These are phyloP conservation scores for Limosa lapponica DNA, from an alignment of 2,797 vertebrate species.

Conservation along the genomic window DNA sequence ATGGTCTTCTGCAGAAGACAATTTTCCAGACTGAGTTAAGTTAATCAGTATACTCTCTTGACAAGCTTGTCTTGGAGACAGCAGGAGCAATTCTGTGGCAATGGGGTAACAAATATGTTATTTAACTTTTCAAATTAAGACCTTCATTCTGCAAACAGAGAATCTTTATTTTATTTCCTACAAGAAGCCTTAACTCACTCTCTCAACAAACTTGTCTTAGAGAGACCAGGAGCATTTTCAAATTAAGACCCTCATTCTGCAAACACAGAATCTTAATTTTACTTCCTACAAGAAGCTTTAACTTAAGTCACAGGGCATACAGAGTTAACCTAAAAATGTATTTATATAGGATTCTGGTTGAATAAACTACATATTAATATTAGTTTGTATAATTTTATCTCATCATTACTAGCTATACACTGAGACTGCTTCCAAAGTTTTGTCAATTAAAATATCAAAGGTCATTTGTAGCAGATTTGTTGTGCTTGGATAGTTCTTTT, in stretches of 20 bases:
- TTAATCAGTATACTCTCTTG: not conserved
- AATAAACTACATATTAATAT: not conserved
- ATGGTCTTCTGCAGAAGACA: not conserved
- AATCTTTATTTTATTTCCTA: not conserved
- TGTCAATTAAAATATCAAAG: slow-evolving; percentile 53
- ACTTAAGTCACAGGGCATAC: not conserved
- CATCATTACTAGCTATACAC: not conserved
- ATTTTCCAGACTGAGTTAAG: not conserved
- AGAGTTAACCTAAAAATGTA: not conserved
- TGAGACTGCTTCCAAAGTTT: not conserved
- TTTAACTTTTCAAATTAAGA: not conserved
- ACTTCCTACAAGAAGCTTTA: not conserved
- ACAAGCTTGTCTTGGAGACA: not conserved
- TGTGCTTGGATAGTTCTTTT: slow-evolving; percentile 16
- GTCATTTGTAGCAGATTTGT: slow-evolving; percentile 26
- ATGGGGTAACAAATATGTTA: not conserved
- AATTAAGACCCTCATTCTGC: not conserved
- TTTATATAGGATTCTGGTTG: not conserved
- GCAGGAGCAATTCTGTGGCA: not conserved
- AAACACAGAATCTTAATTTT: not conserved
- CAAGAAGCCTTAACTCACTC: not conserved
- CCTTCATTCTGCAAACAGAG: not conserved
- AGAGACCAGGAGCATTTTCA: not conserved
- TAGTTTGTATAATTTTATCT: slow-evolving; percentile 1
- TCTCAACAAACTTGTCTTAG: not conserved